Base-by-base conservation (phyloP, 23 tunicate genomes). In the Halocynthia roretzi region DNA sequence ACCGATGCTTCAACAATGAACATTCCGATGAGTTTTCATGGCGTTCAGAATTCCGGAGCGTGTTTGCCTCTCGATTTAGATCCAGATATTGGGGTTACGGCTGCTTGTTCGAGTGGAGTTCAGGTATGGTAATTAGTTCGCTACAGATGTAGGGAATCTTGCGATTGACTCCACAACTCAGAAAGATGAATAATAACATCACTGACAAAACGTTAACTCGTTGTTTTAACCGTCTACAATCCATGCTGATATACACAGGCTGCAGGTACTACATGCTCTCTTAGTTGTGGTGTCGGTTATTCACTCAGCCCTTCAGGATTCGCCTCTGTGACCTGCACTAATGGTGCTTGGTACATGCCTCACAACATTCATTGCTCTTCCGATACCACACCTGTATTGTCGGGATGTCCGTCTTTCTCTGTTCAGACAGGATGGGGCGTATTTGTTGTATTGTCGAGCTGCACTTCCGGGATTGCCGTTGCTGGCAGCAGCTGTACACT, bases 261-360 rank as follows among this genome's bases (percentile, higher is more conserved):
- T 50, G 5, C 4, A 1, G 78, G 78, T 14, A 74, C 78, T 0
- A 10, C 56, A 7, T 74, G 78, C 40, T 12, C 62, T 10, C 55
- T 74, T 0, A 54, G 56, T 10, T 74, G 78, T 54, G 10, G 2
- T 10, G 70, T 48, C 10, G 78, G 78, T 11, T 74, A 62, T 8
- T 22, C 78, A 19, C 64, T 74, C 60, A 74, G 78, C 31, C 40
- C 6, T 54, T 14, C 8, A 49, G n/a, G 21, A 20, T 9, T 54
- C 5, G 1, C n/a, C 49, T 22, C 55, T 54, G 62, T 53, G 9
- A 21, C 55, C 55, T 74, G 78, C 31, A 22, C 0, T 10, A 56
- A 54, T 74, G 78, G 78, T 21, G 78, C 18, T 0, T 74, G 78
- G 78, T 18, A 20, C 31, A 64, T 74, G 15, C 40, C 15, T 74